Conservation (phyloP, 2,888 invertebrate genomes). For the Octodonta nipae region DNA sequence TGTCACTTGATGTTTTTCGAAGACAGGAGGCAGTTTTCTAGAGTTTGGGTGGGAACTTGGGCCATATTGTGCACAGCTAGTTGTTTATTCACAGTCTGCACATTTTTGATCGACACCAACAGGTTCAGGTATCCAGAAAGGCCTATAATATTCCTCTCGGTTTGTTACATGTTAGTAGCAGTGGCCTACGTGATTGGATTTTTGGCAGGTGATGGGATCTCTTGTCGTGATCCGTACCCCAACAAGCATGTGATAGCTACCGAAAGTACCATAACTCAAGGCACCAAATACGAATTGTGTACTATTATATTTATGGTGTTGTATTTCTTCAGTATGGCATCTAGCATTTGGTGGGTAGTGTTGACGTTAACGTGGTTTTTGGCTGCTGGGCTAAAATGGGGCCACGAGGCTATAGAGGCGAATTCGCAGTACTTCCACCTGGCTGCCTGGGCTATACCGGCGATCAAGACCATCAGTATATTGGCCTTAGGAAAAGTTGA, state of each 20-base stretch:
- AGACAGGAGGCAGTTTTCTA: constrained; percentile 66
- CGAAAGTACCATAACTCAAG: constrained; percentile 77
- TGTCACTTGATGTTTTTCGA: constrained; percentile 88
- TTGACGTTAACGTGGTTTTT: constrained; percentile 92
- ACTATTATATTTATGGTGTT: constrained; percentile 92
- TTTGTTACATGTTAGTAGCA: constrained; percentile 91
- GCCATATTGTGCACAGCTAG: constrained; percentile 79
- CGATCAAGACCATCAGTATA: constrained; percentile 87
- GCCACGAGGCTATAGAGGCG: constrained; percentile 93
- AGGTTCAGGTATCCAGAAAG: constrained; percentile 93
- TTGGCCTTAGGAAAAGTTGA: constrained; percentile 92
- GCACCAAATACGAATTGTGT: constrained; percentile 69
- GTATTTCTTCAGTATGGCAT: constrained; percentile 93
- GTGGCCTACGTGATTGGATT: constrained; percentile 81
- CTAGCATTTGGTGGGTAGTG: constrained; percentile 95
- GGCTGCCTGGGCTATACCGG: constrained; percentile 95
- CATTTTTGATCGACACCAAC: constrained; percentile 87
- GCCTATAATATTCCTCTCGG: constrained; percentile 91
- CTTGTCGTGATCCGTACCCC: constrained; percentile 72
- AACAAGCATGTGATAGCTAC: constrained; percentile 58
- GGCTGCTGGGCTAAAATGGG: constrained; percentile 93
- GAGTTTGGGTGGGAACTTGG: constrained; percentile 89
- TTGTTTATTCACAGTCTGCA: constrained; percentile 83
- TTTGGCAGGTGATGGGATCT: constrained; percentile 66
- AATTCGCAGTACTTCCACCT: constrained; percentile 95